Base-by-base conservation (phyloP, 2,888 invertebrate genomes). In the Chorisops tibialis region DNA sequence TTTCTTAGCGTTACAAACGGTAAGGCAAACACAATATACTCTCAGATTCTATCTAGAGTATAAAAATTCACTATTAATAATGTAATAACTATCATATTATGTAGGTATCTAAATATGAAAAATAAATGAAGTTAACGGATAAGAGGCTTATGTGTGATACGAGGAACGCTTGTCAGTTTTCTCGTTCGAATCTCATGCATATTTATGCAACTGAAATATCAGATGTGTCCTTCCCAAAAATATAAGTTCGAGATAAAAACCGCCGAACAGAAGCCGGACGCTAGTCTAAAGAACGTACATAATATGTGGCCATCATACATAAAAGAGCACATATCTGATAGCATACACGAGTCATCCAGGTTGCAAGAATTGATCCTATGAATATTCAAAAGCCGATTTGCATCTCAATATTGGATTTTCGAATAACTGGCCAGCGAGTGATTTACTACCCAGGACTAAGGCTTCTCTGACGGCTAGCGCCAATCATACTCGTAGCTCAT, bases 361-460 rank as follows among this genome's bases (percentile, higher is more conserved):
- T 9, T 30, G 9, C 18, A 43, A 2, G 41, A 11, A 22, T 22
- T 22, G 45, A 18, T 56, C 43, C 43, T 35, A 56, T 56, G 56
- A 56, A 56, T 56, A 56, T 56, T 56, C 56, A 56, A 56, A 45
- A 19, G 39, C 24, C 16, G 24, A 56, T 56, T 56, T 56, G 56
- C 56, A 56, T 56, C 43, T 24, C 43, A 43, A 56, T 56, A 56
- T 56, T 56, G 56, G 56, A 56, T 56, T 43, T 56, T 45, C 56
- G 43, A 43, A 43, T 56, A 56, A 43, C 56, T 45, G 21, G 45
- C 14, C 35, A 56, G 43, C 43, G 43, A 16, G 56, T 56, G 56
- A 56, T 45, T 56, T 45, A 19, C 45, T 30, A 45, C 7, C 43
- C 21, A 12, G 11, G 45, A 18, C 45, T 43, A 45, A 43, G 45